Percentiles rank a stretch among this genome's conserved stretches.
Conservation (phyloP, 2,888 invertebrate genomes). For the Lasioglossum oenotherae region DNA sequence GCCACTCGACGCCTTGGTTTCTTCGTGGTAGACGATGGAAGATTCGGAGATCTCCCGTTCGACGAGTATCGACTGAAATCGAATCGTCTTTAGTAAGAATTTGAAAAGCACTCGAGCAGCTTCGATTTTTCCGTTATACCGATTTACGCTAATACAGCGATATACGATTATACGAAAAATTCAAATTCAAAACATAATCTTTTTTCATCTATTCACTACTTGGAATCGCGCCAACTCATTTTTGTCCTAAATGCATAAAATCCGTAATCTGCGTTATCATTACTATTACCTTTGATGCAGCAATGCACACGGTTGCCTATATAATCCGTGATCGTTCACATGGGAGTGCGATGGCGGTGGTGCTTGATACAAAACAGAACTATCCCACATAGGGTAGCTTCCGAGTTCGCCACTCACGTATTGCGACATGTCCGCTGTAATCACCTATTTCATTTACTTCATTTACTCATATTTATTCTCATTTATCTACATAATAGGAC, state of each 20-base stretch:
- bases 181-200: too few species aligned
- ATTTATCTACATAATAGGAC: not conserved
- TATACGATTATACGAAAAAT: too few species aligned
- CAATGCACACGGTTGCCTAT: conserved; percentile 82
- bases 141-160: too few species aligned
- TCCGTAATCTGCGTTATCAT: not conserved
- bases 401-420: conserved; percentile 81
- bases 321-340: conserved; percentile 80
- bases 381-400: conserved; percentile 83
- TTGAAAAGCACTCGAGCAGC: too few species aligned
- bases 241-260: not conserved
- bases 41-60: conserved; percentile 80
- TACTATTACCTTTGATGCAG: conserved; percentile 82
- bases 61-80: conserved; percentile 79
- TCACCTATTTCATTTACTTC: conserved; percentile 65
- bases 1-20: conserved; percentile 95
- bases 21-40: conserved; percentile 85
- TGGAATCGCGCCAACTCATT: too few species aligned
- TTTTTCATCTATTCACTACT: not conserved
- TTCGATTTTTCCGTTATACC: not conserved
- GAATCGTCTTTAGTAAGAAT: not conserved
- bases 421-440: conserved; percentile 79
- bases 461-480: conserved; percentile 46
- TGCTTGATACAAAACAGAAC: conserved; percentile 82
- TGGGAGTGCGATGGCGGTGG: conserved; percentile 81